Evolutionary conservation across 2,797 vertebrate genomes (phyloP), one percentile per base, ranked within the genome.

Genomic region (Esox lucius): DNA sequence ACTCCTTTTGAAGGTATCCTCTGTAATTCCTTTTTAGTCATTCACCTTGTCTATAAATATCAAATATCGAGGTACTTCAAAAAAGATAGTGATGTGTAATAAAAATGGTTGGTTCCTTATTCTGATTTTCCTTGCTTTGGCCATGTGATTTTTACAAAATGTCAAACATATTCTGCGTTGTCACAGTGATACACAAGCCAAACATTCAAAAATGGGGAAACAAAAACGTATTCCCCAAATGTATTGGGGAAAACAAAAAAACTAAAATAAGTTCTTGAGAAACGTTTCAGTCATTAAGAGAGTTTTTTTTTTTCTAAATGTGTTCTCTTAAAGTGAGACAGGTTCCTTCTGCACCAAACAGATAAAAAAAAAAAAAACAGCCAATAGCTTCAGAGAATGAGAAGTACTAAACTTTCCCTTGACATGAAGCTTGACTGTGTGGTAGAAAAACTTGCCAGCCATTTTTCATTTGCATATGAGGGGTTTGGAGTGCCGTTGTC

Each of bases 41-140:
- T 61, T 94, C 90, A 92, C 91, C 87, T 87, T 90, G 84, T 87
- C 86, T 91, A 85, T 86, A 94, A 89, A 94, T 96, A 96, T 95
- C 89, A 92, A 96, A 94, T 94, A 94, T 94, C 90, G 93, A 94
- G 92, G 93, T 94, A 91, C 93, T 97, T 97, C 95, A 95, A 92
- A 96, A 95, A 97, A 97, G 89, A 94, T 86, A 87, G 88, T 84
- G 83, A 70, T 83, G 80, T 75, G 68, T 87, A 91, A 93, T 91
- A 95, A 95, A 94, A 95, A 94, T 91, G 92, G 87, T 90, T 87
- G 90, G 88, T 94, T 92, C 92, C 86, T 91, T 83, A 90, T 42
- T 91, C 61, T 31, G 19, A n/a, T 91, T 91, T 89, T 90, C 91
- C 91, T 88, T 78, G 78, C 87, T 90, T 88, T 81, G 90, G 93